phyloP scores from a whole-genome alignment of 2,113 vertebrate species.

The Egretta garzetta region DNA sequence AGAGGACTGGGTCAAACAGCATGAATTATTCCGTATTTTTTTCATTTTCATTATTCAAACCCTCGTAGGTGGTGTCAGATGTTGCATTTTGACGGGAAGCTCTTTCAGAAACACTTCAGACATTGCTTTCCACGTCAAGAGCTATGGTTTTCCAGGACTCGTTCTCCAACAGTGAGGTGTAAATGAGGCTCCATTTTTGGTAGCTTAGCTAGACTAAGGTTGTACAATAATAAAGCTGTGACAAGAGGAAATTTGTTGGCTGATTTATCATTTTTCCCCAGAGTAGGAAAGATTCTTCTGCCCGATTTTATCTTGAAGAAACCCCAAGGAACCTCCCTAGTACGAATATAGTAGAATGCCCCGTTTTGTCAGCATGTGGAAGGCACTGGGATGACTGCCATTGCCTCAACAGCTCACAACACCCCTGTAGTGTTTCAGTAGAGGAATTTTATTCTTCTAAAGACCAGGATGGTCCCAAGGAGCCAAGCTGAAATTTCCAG shows the following conservation, averaged over 20 bases:
- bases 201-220: neutral
- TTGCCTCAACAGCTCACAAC: neutral
- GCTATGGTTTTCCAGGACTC: neutral
- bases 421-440: neutral
- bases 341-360: neutral
- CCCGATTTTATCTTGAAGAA: neutral
- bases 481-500: neutral
- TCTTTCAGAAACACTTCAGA: neutral
- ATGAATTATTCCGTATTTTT: neutral
- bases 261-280: neutral
- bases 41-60: neutral
- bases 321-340: neutral
- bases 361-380: neutral
- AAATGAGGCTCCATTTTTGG: neutral
- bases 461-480: neutral
- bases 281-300: neutral
- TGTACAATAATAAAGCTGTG: neutral
- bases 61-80: neutral
- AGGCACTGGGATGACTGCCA: neutral
- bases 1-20: neutral
- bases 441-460: neutral
- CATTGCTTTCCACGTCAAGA: neutral
- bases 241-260: neutral
- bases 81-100: neutral
- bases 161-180: neutral